Evolutionary conservation across 1,140 invertebrate species (phyloP).

Genomic region (Penaeus vannamei): DNA sequence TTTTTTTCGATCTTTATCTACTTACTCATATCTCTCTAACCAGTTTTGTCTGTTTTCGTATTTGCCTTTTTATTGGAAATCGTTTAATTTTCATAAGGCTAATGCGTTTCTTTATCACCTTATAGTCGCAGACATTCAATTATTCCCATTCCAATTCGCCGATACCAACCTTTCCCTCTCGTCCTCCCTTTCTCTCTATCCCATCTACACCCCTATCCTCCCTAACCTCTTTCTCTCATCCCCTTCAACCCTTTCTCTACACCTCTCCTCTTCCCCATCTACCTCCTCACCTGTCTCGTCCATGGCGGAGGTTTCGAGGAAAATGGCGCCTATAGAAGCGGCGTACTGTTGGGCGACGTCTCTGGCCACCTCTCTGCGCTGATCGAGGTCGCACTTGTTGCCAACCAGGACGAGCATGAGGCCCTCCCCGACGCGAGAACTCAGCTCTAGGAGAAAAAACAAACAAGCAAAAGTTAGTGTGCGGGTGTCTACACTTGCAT

Average conservation of each 20-base stretch:
- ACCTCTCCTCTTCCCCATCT: not conserved
- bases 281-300: slow-evolving; percentile 39
- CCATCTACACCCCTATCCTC: no score
- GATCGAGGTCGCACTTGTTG: slow-evolving; percentile 84
- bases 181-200: no score
- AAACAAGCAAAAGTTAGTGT: not conserved
- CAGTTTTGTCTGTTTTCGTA: not conserved
- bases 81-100: no score
- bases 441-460: slow-evolving; percentile 77
- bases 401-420: slow-evolving; percentile 92
- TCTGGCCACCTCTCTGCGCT: slow-evolving; percentile 77
- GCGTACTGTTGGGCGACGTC: slow-evolving; percentile 81
- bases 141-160: no score
- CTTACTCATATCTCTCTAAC: no score
- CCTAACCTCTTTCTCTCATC: no score
- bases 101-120: no score
- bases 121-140: no score
- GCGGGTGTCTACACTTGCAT: not conserved
- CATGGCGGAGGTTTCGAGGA: slow-evolving; percentile 87
- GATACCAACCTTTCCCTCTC: no score
- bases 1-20: no score
- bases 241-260: not conserved
- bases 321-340: slow-evolving; percentile 84
- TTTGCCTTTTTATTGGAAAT: no score
- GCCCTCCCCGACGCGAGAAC: slow-evolving; percentile 87